Evolutionary conservation across 37 sponge, comb jelly and placozoan genomes (phyloP), one percentile per base, ranked within the genome.

Genomic region (Halisarca cf. caerulea): DNA sequence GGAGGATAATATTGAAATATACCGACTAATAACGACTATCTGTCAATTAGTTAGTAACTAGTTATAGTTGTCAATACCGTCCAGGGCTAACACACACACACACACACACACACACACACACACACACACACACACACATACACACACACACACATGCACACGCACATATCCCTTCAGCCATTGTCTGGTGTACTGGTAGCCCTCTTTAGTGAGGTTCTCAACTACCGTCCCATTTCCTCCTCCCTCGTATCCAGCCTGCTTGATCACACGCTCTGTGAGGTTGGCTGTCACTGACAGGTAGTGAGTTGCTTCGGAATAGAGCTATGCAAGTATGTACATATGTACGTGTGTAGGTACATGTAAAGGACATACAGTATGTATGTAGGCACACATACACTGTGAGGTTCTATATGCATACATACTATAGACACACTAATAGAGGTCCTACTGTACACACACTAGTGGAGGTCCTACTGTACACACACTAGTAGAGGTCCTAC

Each of bases 101-200:
- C 58, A 53, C 80, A 79, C 61, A 81, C 82, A 81, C 61, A 57
- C 60, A 57, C 60, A 81, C 82, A 81, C 60, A 81, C 82, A 81
- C 82, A 81, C 82, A 81, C 60, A 81, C 82, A 81, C 59, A 81
- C 82, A 79, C 30, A 28, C 34, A 15, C 60, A 55, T 7, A 80
- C 58, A 80, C 60, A 58, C 81, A 54, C 38, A 60, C 83, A 82
- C 39, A 59, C 37, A 2, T 27, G 34, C 55, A 37, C 71, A 61
- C 72, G 17, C 44, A 93, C 90, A 84, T 89, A 80, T 0, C 34
- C 25, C 33, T 74, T 53, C 24, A 94, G 59, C 88, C 87, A 89
- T n/a, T 89, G 86, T 34, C 92, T 61, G 0, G 87, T 85, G 77
- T 80, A 86, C 37, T 40, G 68, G 60, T 87, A 95, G 34, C 85